Evolutionary conservation across 1,140 invertebrate species (phyloP), one percentile per base, ranked within the genome.

Genomic region (Aethina tumida): DNA sequence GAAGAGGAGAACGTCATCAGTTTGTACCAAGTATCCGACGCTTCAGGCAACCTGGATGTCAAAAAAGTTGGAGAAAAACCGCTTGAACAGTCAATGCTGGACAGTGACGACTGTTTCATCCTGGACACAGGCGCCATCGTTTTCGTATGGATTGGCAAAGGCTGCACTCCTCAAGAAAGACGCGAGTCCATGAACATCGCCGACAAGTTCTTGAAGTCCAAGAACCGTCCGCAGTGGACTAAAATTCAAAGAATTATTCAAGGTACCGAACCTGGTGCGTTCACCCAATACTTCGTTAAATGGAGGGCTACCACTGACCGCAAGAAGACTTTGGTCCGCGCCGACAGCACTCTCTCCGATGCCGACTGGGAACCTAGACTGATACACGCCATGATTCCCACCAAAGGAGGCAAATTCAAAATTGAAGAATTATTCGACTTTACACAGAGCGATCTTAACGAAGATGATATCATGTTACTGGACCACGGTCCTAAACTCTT

Each of bases 91-190:
- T 72, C 75, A 15, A 69, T 77, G 55, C 63, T 90, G 5, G 74
- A 84, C 40, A 75, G 79, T n/a, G 70, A 77, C 59, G 85, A 92
- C 55, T 83, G 79, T 41, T 92, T 88, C 50, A 81, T 91, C 38
- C 59, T 93, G 54, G 86, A 91, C 58, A 81, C 84, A 3, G 73
- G 74, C 27, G 80, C 82, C 30, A 83, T 81, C 19, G 73, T 92
- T 28, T 93, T 79, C 59, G 84, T 87, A 1, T 93, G 87, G 88
- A 73, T 90, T 36, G 88, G 88, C 17, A 83, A 78, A 52, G 71
- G 77, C 22, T 77, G 83, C 20, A 83, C 76, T 4, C 67, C 71
- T 32, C 73, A 80, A 52, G 88, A 91, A 63, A 86, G 84, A 53
- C 58, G 73, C n/a, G 74, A 83, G 54, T 75, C 84, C 1, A 80